A percentile compares a stretch with the other conserved stretches of the same genome.
phyloP scores from a whole-genome alignment of 23 tunicate species.

The Trididemnum nubilum region DNA sequence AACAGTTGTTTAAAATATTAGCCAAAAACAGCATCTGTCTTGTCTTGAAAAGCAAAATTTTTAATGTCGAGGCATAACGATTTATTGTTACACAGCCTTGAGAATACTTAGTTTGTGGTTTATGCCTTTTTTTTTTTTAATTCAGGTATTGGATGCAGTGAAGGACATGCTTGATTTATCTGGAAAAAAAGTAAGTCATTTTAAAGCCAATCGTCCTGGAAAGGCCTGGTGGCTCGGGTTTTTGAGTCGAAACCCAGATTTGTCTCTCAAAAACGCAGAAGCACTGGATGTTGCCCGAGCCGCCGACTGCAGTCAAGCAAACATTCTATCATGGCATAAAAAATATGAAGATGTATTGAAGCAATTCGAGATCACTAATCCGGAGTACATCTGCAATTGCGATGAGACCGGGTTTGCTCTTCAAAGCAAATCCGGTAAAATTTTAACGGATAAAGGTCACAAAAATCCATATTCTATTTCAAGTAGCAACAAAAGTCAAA shows the following conservation, averaged over 20 bases:
- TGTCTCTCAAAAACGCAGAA: neutral
- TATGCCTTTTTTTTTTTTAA: neutral
- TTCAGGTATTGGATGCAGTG: neutral
- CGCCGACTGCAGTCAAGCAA: neutral
- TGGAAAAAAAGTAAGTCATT: neutral
- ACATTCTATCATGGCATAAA: neutral
- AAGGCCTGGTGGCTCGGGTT: slow-evolving; percentile 30
- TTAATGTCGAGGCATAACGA: no score
- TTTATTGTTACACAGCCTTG: no score
- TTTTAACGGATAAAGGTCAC: neutral
- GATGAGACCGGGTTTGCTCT: slow-evolving; percentile 25
- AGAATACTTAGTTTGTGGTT: neutral
- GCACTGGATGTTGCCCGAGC: neutral
- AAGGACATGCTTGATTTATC: slow-evolving; percentile 3
- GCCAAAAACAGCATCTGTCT: no score
- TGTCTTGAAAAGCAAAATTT: no score
- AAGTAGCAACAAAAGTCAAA: neutral
- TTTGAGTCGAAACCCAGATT: neutral
- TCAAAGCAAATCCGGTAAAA: slow-evolving; percentile 6
- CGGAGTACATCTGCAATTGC: slow-evolving; percentile 8
- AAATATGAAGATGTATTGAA: neutral
- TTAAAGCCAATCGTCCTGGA: slow-evolving; percentile 18
- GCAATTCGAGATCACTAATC: neutral
- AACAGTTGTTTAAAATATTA: neutral
- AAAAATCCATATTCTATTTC: neutral